Evolutionary conservation across 2,888 invertebrate genomes (phyloP), one percentile per base, ranked within the genome.

Genomic region (Xylocampa areola): DNA sequence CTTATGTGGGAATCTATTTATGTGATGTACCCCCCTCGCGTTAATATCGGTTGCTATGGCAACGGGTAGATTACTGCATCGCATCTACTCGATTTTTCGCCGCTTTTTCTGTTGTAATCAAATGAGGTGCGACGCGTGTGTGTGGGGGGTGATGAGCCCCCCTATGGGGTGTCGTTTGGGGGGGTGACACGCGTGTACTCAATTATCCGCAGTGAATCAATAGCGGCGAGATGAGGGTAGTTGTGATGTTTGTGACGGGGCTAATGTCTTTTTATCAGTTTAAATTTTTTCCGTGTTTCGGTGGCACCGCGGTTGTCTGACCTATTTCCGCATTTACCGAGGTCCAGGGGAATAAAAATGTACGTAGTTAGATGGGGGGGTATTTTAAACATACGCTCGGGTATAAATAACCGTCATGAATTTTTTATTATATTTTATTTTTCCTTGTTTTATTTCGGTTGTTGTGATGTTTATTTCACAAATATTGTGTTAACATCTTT

Each of bases 121-220:
- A 94, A 93, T 94, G 94, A 93, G 94, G 92, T 92, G 92, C 89
- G 85, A 81, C 85, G 83, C 82, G 89, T 86, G 88, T 87, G 89
- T 83, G 85, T 70, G 59, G 69, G 70, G 72, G 62, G 64, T 60
- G 64, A 55, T 52, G 52, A 48, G 54, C 58, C 75, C 79, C 66
- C 63, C 58, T 35, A 11, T n/a, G 62, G 66, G 63, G 65, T 75
- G 68, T 66, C 50, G 53, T 63, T 69, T 65, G 76, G 74, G 49
- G 82, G 82, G 84, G 84, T 84, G 91, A 86, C 91, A 92, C 91
- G 92, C 93, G 91, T 92, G 93, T 93, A 91, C 92, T 92, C 92
- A 93, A 93, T 94, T 94, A 93, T 91, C 92, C 90, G 92, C 92
- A 93, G 91, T 92, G 92, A 94, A 94, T 94, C 93, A 93, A 94